Evolutionary conservation across 2,888 invertebrate species (phyloP).

Genomic region (Ormyrus nitidulus): DNA sequence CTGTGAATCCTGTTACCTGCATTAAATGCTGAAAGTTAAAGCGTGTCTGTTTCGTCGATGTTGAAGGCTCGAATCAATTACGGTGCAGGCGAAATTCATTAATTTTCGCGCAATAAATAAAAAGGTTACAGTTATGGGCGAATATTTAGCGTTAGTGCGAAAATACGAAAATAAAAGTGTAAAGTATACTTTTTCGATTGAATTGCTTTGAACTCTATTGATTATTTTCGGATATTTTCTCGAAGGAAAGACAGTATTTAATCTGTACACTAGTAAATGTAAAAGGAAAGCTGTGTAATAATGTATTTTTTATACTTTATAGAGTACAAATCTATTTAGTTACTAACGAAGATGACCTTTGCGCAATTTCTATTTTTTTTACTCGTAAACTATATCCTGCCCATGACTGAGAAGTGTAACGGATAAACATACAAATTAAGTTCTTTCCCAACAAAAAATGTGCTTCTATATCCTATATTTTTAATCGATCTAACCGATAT

Average conservation of each 20-base stretch:
- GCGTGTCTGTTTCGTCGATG: slow-evolving; percentile 32
- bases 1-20: slow-evolving; percentile 18
- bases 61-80: slow-evolving; percentile 18
- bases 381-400: slow-evolving; percentile 6
- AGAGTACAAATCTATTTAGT: slow-evolving; percentile 2
- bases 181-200: too few species aligned
- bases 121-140: too few species aligned
- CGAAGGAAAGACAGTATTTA: slow-evolving; percentile 5
- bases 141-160: too few species aligned
- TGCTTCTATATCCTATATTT: too few species aligned
- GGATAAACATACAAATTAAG: background rate
- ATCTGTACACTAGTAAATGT: background rate
- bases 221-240: slow-evolving; percentile 6
- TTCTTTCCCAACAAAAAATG: background rate
- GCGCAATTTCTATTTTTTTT: slow-evolving; percentile 22
- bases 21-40: slow-evolving; percentile 45
- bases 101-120: too few species aligned
- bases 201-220: background rate
- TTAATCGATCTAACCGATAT: background rate
- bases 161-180: too few species aligned
- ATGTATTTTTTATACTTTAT: slow-evolving; percentile 17
- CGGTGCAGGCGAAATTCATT: too few species aligned
- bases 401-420: slow-evolving; percentile 34
- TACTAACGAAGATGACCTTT: slow-evolving; percentile 8
- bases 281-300: background rate